Percentiles rank a stretch among this genome's conserved stretches.
These are phyloP conservation scores for Pharmacophagus antenor DNA, from an alignment of 2,888 invertebrate genomes.

Conservation along the genomic window DNA sequence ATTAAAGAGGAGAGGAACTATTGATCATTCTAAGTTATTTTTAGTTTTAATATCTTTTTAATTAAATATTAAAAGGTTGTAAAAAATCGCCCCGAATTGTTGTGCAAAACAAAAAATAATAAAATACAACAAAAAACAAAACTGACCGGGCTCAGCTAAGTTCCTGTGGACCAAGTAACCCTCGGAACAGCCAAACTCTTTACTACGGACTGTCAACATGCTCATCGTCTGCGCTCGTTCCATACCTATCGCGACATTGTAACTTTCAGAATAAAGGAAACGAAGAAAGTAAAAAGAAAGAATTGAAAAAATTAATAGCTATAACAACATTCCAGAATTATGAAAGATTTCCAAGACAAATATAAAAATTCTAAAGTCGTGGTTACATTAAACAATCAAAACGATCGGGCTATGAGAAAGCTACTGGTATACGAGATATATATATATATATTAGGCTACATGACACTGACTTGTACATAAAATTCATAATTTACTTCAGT, in stretches of 20 bases:
- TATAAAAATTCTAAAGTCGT: neutral
- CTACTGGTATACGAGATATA: too few relatives aligned
- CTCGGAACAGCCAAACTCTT: constrained; percentile 30
- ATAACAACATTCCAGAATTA: neutral
- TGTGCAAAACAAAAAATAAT: neutral
- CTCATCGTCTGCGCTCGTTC: constrained; percentile 19
- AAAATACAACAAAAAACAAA: neutral
- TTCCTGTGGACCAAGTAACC: constrained; percentile 28
- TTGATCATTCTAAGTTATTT: too few relatives aligned
- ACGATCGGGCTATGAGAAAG: too few relatives aligned
- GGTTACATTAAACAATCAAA: too few relatives aligned
- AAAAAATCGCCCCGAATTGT: too few relatives aligned
- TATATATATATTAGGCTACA: too few relatives aligned
- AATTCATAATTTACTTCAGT: neutral
- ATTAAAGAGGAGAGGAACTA: too few relatives aligned
- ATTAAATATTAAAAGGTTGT: too few relatives aligned
- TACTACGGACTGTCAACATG: constrained; percentile 23
- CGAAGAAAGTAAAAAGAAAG: neutral
- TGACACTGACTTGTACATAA: neutral
- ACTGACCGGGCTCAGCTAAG: constrained; percentile 31
- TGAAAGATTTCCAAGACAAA: neutral
- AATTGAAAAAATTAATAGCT: neutral
- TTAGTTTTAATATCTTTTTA: too few relatives aligned
- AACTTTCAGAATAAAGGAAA: neutral
- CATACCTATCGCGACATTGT: constrained; percentile 4